Percentiles rank a stretch among this genome's conserved stretches.
phyloP scores from a whole-genome alignment of 2,797 vertebrate species.

The Galagoides demidoff region DNA sequence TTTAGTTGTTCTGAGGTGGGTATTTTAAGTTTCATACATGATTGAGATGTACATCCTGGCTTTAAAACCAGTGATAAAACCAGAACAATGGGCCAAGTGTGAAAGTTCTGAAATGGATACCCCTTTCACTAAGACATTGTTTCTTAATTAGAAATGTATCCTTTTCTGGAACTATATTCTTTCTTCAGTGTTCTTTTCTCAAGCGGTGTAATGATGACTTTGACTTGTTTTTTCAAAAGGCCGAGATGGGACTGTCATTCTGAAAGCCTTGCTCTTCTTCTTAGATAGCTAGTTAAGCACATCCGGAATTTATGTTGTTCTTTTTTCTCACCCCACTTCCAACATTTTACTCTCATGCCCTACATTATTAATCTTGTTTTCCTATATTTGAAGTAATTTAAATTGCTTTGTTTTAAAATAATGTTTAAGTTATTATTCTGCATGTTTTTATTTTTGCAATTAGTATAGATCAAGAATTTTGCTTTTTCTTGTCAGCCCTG shows the following conservation, averaged over 20 bases:
- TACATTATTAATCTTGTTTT: neutral
- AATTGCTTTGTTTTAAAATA: neutral
- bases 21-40: neutral
- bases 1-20: neutral
- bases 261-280: neutral
- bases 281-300: neutral
- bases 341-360: neutral
- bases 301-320: neutral
- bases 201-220: neutral
- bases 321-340: neutral
- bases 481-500: neutral
- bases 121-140: neutral
- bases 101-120: neutral
- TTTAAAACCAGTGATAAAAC: neutral
- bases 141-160: neutral
- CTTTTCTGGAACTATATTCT: neutral
- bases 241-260: neutral
- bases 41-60: neutral
- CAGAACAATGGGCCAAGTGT: neutral
- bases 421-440: neutral
- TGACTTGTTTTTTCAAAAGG: neutral
- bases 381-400: neutral
- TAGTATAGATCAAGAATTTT: neutral
- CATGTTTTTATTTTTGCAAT: neutral
- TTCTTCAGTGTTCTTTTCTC: neutral